phyloP scores from a whole-genome alignment of 2,113 vertebrate species.

The Eulacestoma nigropectus region DNA sequence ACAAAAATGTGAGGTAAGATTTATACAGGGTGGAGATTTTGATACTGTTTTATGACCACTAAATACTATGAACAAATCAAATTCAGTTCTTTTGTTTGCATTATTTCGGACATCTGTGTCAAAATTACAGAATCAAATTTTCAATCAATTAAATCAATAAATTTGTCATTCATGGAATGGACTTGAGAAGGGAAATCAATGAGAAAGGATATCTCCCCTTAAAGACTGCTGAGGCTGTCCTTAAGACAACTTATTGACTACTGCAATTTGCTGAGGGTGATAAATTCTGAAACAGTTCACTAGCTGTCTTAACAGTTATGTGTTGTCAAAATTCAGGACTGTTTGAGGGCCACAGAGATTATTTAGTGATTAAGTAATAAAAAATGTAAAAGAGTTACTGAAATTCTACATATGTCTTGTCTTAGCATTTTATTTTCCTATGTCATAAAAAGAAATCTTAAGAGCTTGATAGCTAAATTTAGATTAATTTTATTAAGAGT shows the following conservation, averaged over 20 bases:
- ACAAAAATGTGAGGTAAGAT: not conserved
- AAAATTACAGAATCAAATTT: not conserved
- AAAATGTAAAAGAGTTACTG: not conserved
- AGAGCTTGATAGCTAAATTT: not conserved
- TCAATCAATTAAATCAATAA: not conserved
- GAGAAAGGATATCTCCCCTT: not conserved
- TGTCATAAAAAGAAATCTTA: not conserved
- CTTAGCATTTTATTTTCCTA: not conserved
- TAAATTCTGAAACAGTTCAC: not conserved
- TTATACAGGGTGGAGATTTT: too few relatives aligned
- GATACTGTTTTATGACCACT: not conserved
- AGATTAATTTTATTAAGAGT: not conserved
- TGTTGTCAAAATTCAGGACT: not conserved
- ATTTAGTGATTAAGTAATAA: not conserved
- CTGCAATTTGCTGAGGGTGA: not conserved
- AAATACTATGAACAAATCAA: not conserved
- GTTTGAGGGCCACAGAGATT: not conserved
- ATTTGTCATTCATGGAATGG: not conserved
- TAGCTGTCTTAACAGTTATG: not conserved
- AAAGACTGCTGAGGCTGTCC: not conserved
- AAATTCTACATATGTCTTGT: not conserved
- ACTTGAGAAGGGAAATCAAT: not conserved
- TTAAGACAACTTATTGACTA: not conserved
- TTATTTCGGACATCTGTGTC: not conserved
- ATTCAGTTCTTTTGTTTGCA: not conserved